Base-by-base conservation (phyloP, 2,888 invertebrate genomes). In the Cheilosia soror region DNA sequence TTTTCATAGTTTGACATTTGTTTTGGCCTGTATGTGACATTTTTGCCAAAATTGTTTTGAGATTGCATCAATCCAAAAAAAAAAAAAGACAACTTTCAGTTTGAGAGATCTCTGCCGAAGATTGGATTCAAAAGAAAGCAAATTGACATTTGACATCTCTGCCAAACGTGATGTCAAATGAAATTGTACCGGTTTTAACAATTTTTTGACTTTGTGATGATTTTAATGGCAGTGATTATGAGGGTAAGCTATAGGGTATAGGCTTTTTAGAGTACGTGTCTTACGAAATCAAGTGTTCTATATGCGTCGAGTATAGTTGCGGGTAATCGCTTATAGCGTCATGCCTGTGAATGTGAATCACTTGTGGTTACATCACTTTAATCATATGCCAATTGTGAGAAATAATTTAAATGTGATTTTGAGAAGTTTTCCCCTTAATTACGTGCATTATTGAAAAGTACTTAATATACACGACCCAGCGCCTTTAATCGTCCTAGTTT, bases 111-210 rank as follows among this genome's bases (percentile, higher is more conserved):
- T 66, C 25, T 51, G 29, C 11, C 5, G 5, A 40, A 49, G 66
- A 71, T 71, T 49, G 2, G 25, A 6, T 58, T 58, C 11, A 20
- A 75, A 75, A 40, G 75, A 57, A 75, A 58, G 66, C 65, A 58
- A 47, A 33, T 44, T 63, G 63, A 55, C 62, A 63, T 73, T 63
- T 73, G 63, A 73, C 55, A 66, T 66, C 33, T 57, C 33, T 57
- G 47, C 1, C 40, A 49, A 20, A 66, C 66, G 75, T 75, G 75
- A 73, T 42, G 65, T 66, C 47, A 65, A 75, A 75, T 11, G 5
- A 49, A 63, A 63, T 53, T 31, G 2, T 27, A 47, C 55, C 4
- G 29, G 62, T 63, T 63, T 25, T 44, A 9, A 5, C 4, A 13
- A 11, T 13, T 62, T 71, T 51, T 37, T 15, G n/a, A 31, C 13